Conservation (phyloP, 92 coral and sea anemone genomes). For the Palythoa heliodiscus region DNA sequence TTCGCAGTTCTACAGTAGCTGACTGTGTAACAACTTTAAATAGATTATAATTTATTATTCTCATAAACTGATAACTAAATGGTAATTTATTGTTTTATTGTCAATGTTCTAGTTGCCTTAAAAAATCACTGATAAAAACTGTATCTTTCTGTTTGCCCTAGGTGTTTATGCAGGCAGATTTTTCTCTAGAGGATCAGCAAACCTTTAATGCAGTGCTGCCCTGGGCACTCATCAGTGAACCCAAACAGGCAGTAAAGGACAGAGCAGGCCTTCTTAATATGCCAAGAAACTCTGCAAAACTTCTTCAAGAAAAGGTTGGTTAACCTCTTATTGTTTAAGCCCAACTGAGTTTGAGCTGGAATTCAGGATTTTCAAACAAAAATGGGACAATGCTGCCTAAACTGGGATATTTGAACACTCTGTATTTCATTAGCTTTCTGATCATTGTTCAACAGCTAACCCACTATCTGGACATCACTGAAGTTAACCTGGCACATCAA, state of each 20-base stretch:
- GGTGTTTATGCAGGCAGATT: slow-evolving; percentile 94
- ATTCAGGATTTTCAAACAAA: too few species aligned
- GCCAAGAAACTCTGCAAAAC: slow-evolving; percentile 90
- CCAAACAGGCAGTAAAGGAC: slow-evolving; percentile 62
- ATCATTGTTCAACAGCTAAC: slow-evolving; percentile 61
- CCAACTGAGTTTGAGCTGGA: not conserved
- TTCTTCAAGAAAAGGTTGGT: slow-evolving; percentile 96
- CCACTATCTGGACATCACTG: slow-evolving; percentile 95
- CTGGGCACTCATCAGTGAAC: slow-evolving; percentile 75
- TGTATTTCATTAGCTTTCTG: not conserved
- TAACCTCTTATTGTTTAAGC: not conserved
- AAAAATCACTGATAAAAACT: not conserved
- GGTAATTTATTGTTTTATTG: too few species aligned
- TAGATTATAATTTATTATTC: too few species aligned
- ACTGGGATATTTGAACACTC: not conserved
- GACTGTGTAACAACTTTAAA: too few species aligned
- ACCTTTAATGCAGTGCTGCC: slow-evolving; percentile 90
- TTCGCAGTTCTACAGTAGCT: too few species aligned
- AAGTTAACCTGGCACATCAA: slow-evolving; percentile 96
- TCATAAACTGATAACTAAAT: too few species aligned
- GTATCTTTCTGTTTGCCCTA: slow-evolving; percentile 26
- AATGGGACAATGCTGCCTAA: not conserved
- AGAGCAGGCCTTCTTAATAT: slow-evolving; percentile 66
- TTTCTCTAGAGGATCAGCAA: slow-evolving; percentile 94
- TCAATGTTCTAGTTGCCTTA: not conserved